phyloP scores from a whole-genome alignment of 1,140 invertebrate genomes.

The Monochamus saltuarius region DNA sequence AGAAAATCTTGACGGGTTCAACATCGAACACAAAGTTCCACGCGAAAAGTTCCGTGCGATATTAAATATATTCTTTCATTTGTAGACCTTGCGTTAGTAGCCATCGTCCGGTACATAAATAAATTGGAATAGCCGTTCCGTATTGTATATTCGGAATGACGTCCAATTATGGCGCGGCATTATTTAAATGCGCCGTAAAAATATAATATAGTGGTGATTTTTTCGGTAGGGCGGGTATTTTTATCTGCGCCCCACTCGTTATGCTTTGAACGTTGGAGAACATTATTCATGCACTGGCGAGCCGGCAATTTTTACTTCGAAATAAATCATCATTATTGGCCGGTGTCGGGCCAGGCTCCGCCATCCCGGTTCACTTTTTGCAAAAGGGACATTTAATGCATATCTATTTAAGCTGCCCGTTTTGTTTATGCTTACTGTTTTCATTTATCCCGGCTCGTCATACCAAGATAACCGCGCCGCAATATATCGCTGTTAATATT shows the following conservation, averaged over 20 bases:
- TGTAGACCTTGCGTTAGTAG: too few species aligned
- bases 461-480: constrained; percentile 27
- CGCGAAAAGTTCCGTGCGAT: too few species aligned
- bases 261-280: constrained; percentile 36
- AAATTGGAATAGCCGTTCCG: constrained; percentile 7
- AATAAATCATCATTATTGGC: constrained; percentile 49
- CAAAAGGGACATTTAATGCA: constrained; percentile 9
- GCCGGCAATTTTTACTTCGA: constrained; percentile 44
- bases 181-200: constrained; percentile 41
- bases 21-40: too few species aligned
- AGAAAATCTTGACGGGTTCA: too few species aligned
- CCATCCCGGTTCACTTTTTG: constrained; percentile 29
- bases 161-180: constrained; percentile 37
- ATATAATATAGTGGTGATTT: constrained; percentile 42
- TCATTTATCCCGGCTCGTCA: constrained; percentile 35
- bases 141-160: constrained; percentile 20
- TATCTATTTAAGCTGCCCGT: constrained; percentile 30
- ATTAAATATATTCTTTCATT: too few species aligned
- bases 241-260: constrained; percentile 27
- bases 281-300: constrained; percentile 45
- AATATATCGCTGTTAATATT: too few species aligned
- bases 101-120: not conserved
- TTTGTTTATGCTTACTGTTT: constrained; percentile 39
- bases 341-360: constrained; percentile 27
- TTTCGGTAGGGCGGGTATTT: constrained; percentile 29